Conservation (phyloP, 2,113 vertebrate species). For the Oceanodroma tethys region DNA sequence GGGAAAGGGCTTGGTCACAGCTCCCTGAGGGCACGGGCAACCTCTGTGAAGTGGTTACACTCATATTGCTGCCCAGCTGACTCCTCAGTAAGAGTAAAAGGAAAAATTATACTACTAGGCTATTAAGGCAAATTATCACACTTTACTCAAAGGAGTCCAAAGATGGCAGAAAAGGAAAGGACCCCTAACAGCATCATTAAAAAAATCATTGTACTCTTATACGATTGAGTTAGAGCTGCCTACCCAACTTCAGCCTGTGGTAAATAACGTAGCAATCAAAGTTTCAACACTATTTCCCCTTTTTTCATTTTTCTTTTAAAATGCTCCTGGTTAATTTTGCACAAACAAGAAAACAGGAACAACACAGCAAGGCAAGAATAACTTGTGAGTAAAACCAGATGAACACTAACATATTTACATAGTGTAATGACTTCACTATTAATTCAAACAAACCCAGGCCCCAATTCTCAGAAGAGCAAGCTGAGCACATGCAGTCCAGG, state of each 20-base stretch:
- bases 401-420: slow-evolving; percentile 43
- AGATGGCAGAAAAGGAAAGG: slow-evolving; percentile 15
- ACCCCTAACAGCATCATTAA: neutral
- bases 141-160: neutral
- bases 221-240: neutral
- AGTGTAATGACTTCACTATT: slow-evolving; percentile 56
- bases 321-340: slow-evolving; percentile 36
- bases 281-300: slow-evolving; percentile 40
- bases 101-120: neutral
- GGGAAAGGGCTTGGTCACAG: neutral
- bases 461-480: slow-evolving; percentile 23
- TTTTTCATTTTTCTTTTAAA: neutral
- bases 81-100: neutral
- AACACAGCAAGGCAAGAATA: slow-evolving; percentile 50
- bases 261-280: slow-evolving; percentile 21
- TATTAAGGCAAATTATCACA: slow-evolving; percentile 34
- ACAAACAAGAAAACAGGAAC: slow-evolving; percentile 49
- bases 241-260: neutral
- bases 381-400: slow-evolving; percentile 62
- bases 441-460: slow-evolving; percentile 54
- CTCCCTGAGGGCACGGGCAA: neutral
- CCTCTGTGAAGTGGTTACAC: neutral
- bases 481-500: slow-evolving; percentile 20
- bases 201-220: neutral
- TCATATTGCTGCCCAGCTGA: neutral